Conservation (phyloP, 2,797 vertebrate genomes). For the Peromyscus aztecus region DNA sequence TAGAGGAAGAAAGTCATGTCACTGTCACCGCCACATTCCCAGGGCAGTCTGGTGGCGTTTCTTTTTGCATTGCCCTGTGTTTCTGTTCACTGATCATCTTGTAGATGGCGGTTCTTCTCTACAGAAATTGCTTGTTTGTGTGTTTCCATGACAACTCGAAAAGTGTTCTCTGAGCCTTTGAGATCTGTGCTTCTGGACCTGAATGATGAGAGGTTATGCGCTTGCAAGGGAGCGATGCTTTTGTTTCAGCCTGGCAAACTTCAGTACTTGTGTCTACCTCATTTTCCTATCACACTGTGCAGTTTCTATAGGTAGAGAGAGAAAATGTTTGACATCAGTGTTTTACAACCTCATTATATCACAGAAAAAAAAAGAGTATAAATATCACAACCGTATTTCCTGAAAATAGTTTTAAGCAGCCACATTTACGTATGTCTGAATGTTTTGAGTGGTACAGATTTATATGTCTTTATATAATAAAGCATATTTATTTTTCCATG, state of each 20-base stretch:
- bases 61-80: background rate
- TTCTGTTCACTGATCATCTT: background rate
- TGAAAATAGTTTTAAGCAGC: slow-evolving; percentile 89
- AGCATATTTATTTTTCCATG: slow-evolving; percentile 98
- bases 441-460: slow-evolving; percentile 90
- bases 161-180: slow-evolving; percentile 70
- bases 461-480: slow-evolving; percentile 97
- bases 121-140: slow-evolving; percentile 49
- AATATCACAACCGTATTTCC: slow-evolving; percentile 86
- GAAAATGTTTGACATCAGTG: slow-evolving; percentile 72
- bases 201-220: slow-evolving; percentile 64
- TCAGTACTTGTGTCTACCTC: slow-evolving; percentile 94
- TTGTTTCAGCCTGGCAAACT: slow-evolving; percentile 87
- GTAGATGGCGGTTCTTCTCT: background rate
- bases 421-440: slow-evolving; percentile 94
- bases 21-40: background rate
- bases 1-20: background rate
- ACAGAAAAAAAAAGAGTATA: slow-evolving; percentile 79
- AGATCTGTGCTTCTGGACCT: slow-evolving; percentile 69
- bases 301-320: slow-evolving; percentile 85
- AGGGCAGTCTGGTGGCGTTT: background rate
- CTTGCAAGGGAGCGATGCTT: slow-evolving; percentile 85
- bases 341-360: slow-evolving; percentile 81
- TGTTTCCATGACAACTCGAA: slow-evolving; percentile 69
- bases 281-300: slow-evolving; percentile 88